Evolutionary conservation across 2,888 invertebrate species (phyloP).

Genomic region (Leptinotarsa rubiginosa): DNA sequence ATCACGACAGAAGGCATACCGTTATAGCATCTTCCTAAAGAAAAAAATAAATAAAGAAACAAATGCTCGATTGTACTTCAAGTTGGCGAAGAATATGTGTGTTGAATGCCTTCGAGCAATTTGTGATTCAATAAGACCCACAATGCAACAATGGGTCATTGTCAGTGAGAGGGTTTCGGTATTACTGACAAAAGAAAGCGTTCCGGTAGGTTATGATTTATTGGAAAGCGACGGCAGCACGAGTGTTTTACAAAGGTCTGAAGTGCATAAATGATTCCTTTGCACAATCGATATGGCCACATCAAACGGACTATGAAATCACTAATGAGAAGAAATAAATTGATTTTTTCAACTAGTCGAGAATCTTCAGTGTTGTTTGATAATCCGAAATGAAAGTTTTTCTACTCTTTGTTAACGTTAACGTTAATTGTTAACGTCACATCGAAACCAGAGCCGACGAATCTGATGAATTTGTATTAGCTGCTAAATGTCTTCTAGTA

Average conservation of each 20-base stretch:
- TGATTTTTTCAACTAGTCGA: too few relatives aligned
- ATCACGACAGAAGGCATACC: conserved; percentile 28
- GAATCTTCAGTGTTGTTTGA: too few relatives aligned
- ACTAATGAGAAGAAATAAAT: neutral
- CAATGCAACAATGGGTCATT: conserved; percentile 30
- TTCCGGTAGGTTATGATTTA: conserved; percentile 11
- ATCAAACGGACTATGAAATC: neutral
- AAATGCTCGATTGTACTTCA: conserved; percentile 23
- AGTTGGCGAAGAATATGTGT: conserved; percentile 5
- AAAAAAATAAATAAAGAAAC: conserved; percentile 16
- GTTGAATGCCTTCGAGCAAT: conserved; percentile 19
- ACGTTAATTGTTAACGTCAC: too few relatives aligned
- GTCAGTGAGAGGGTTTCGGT: conserved; percentile 13
- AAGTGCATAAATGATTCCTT: neutral
- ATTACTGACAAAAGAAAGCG: conserved; percentile 6
- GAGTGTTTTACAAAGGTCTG: neutral
- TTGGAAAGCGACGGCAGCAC: neutral
- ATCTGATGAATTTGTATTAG: too few relatives aligned
- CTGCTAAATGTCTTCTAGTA: too few relatives aligned
- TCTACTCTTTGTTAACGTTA: neutral
- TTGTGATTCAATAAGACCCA: conserved; percentile 20
- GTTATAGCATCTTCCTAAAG: conserved; percentile 23
- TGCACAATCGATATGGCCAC: neutral
- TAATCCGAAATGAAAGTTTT: neutral
- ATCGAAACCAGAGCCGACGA: too few relatives aligned